Percentiles rank a stretch among this genome's conserved stretches.
phyloP scores from a whole-genome alignment of 2,888 invertebrate genomes.

The Drosophila atripex region DNA sequence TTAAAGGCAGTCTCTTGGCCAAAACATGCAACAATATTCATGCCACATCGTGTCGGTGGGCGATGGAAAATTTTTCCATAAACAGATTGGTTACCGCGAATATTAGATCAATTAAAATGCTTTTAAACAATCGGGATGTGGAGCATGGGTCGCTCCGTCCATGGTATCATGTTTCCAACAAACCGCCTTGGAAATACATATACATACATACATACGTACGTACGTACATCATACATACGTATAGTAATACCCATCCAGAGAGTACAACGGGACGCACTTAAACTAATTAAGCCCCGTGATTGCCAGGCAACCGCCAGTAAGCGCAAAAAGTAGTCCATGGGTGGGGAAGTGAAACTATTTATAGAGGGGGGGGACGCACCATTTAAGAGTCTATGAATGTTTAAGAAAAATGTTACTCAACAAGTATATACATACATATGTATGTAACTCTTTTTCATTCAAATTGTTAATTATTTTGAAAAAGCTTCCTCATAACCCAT shows the following conservation, averaged over 20 bases:
- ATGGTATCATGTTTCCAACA: neutral
- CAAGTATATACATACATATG: no score
- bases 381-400: neutral
- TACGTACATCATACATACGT: no score
- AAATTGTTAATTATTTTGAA: no score
- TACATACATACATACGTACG: neutral
- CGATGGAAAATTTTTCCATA: conserved; percentile 7
- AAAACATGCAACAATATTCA: conserved; percentile 5
- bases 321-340: conserved; percentile 6
- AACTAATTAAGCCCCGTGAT: conserved; percentile 64
- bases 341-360: neutral
- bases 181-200: neutral
- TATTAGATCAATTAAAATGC: conserved; percentile 40
- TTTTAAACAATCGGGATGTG: conserved; percentile 23
- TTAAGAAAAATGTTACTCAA: neutral
- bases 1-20: neutral
- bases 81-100: conserved; percentile 26
- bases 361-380: neutral
- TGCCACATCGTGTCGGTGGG: conserved; percentile 16
- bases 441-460: no score
- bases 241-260: conserved; percentile 9
- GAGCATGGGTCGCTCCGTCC: neutral
- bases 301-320: conserved; percentile 38
- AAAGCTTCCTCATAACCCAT: no score
- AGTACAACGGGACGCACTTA: conserved; percentile 53